Percentiles rank a stretch among this genome's conserved stretches.
These are phyloP conservation scores for Camptogramma bilineatum DNA, from an alignment of 2,888 invertebrate species.

Conservation along the genomic window DNA sequence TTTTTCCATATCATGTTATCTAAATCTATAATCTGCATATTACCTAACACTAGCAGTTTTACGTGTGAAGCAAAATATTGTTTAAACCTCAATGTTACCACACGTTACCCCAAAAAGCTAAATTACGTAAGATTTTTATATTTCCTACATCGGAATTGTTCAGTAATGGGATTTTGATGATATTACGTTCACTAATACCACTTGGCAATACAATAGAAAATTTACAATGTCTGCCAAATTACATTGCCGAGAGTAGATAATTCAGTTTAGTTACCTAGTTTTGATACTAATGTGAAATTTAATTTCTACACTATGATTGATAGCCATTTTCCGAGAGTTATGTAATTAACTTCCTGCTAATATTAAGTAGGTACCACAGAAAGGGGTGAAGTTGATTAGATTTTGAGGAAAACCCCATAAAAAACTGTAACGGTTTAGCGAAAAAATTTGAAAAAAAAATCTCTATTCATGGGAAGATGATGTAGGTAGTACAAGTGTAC, in stretches of 20 bases:
- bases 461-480: no score
- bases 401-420: no score
- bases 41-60: not conserved
- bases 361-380: no score
- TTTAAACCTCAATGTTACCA: not conserved
- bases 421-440: no score
- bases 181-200: not conserved
- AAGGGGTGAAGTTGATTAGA: no score
- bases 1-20: no score
- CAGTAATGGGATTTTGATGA: conserved; percentile 3
- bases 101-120: not conserved
- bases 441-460: no score
- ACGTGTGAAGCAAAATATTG: no score
- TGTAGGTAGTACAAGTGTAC: no score
- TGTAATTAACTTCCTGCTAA: no score
- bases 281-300: not conserved
- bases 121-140: not conserved
- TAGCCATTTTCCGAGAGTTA: not conserved
- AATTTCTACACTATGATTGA: not conserved
- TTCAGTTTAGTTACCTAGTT: not conserved
- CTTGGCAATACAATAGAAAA: not conserved
- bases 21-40: not conserved
- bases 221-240: not conserved
- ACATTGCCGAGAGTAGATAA: not conserved
- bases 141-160: not conserved